Base-by-base conservation (phyloP, 2,888 invertebrate genomes). In the Acronicta alni region DNA sequence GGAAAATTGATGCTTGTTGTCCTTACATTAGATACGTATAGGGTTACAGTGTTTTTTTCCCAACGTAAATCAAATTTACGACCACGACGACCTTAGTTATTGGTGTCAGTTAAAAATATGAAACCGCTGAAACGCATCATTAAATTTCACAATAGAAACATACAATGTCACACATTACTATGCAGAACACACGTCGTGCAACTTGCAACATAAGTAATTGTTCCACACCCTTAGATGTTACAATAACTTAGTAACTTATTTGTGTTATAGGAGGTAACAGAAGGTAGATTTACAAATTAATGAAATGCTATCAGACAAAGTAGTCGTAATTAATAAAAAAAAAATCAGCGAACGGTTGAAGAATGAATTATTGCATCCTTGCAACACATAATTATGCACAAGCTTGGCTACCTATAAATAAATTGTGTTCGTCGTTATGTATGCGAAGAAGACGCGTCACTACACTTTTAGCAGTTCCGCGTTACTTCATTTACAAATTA, bases 291-390 rank as follows among this genome's bases (percentile, higher is more conserved):
- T 53, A 45, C 26, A 37, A 67, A 61, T 38, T 14, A 61, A 45
- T 35, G 26, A 38, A 42, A 53, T 49, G 41, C 37, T 52, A 52
- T 43, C 43, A 10, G 43, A 47, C 32, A 42, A 32, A 37, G 3
- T 37, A 35, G 14, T 20, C 12, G 35, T 49, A 55, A 61, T 70
- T 55, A 68, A 53, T 54, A 60, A 71, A 60, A 45, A 23, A 42
- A 43, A 63, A 61, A 65, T 53, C 37, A 47, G 38, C 37, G 42
- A 44, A 55, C 48, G 59, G 64, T 67, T 67, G 57, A 43, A 46
- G 57, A 61, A 69, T 67, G 41, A 69, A 56, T 61, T 55, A 71
- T 69, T 58, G 57, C 66, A 69, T 77, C 77, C 77, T 67, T 47
- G 49, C 53, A 56, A 45, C 42, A 58, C 57, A 45, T 64, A 30